These are phyloP conservation scores for Anagyrus pseudococci DNA, from an alignment of 2,888 invertebrate genomes.

Conservation along the genomic window DNA sequence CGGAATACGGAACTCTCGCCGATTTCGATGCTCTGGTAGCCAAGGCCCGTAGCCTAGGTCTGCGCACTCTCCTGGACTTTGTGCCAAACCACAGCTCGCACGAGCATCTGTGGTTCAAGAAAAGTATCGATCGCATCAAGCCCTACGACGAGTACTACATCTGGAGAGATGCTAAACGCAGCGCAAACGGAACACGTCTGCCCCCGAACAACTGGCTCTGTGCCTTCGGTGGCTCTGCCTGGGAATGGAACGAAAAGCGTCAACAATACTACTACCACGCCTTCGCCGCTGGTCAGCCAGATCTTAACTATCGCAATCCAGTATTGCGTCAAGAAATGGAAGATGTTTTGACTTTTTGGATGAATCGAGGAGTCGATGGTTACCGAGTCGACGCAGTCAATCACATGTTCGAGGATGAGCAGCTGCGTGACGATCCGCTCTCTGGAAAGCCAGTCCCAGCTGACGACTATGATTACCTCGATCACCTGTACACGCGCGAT, in stretches of 20 bases:
- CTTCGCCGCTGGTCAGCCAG: constrained; percentile 68
- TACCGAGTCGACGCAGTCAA: constrained; percentile 65
- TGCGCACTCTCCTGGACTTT: constrained; percentile 57
- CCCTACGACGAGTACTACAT: constrained; percentile 76
- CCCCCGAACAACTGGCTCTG: constrained; percentile 64
- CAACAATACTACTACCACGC: constrained; percentile 70
- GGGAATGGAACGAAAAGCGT: constrained; percentile 66
- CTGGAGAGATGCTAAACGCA: constrained; percentile 70
- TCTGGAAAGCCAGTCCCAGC: constrained; percentile 40
- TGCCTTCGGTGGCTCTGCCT: constrained; percentile 65
- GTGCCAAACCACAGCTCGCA: constrained; percentile 72
- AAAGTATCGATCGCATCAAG: constrained; percentile 68
- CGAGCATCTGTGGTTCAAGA: constrained; percentile 80
- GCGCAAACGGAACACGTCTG: constrained; percentile 43
- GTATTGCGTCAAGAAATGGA: constrained; percentile 63
- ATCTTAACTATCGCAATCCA: constrained; percentile 69
- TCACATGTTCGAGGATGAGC: constrained; percentile 48
- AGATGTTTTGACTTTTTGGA: constrained; percentile 65
- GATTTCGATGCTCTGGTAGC: constrained; percentile 71
- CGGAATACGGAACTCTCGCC: constrained; percentile 72
- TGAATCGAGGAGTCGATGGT: constrained; percentile 67
- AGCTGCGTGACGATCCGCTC: constrained; percentile 50
- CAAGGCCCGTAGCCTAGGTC: constrained; percentile 65
- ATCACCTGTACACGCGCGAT: constrained; percentile 58
- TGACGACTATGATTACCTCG: constrained; percentile 50